phyloP scores from a whole-genome alignment of 2,888 invertebrate species.

The Phortica magna region DNA sequence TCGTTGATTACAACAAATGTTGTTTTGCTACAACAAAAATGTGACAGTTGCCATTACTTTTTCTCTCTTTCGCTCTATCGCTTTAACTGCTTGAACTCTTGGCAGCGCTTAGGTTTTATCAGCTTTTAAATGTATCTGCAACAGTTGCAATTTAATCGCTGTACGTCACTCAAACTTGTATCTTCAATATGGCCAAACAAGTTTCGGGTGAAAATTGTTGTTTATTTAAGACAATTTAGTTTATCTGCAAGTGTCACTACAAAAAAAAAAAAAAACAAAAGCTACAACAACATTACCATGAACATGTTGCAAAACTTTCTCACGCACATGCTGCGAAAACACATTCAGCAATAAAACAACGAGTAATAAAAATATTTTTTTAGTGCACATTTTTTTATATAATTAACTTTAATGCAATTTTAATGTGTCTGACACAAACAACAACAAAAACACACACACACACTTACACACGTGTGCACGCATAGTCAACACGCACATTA shows the following conservation, averaged over 20 bases:
- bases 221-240: constrained; percentile 17
- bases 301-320: constrained; percentile 30
- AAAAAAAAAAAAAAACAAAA: background rate
- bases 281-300: background rate
- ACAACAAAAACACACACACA: background rate
- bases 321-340: constrained; percentile 15
- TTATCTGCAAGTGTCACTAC: background rate
- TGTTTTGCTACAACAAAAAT: constrained; percentile 27
- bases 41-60: background rate
- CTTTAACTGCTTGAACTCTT: background rate
- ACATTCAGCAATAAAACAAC: background rate
- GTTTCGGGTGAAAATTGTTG: constrained; percentile 25
- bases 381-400: constrained; percentile 37
- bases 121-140: constrained; percentile 41
- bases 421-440: constrained; percentile 47
- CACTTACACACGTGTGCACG: background rate
- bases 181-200: constrained; percentile 32
- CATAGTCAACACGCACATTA: constrained; percentile 9
- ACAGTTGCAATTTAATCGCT: constrained; percentile 19
- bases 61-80: background rate
- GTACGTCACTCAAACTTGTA: background rate
- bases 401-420: constrained; percentile 60
- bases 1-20: constrained; percentile 46
- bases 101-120: constrained; percentile 15
- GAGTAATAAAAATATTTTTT: background rate